These are phyloP conservation scores for Psettodes erumei DNA, from an alignment of 2,113 vertebrate species.

Conservation along the genomic window DNA sequence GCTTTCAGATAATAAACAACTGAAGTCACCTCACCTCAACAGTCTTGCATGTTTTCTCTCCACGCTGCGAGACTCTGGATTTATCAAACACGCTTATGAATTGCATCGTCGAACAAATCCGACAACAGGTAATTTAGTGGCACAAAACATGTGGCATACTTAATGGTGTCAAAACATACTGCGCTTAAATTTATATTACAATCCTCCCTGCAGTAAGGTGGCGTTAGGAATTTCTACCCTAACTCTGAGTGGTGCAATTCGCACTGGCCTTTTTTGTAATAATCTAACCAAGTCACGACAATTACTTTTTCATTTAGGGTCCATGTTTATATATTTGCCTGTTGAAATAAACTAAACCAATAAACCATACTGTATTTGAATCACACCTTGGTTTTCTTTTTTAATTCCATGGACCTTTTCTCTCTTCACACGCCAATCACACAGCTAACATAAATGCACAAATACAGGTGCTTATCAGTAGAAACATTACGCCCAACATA, in stretches of 20 bases:
- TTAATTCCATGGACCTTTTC: slow-evolving; percentile 12
- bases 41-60: slow-evolving; percentile 10
- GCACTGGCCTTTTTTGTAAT: slow-evolving; percentile 2
- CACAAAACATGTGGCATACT: slow-evolving; percentile 3
- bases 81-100: not conserved
- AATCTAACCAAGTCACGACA: not conserved
- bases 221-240: not conserved
- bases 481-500: slow-evolving; percentile 22
- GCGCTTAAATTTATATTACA: slow-evolving; percentile 10
- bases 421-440: slow-evolving; percentile 10
- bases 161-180: slow-evolving; percentile 18
- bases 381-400: not conserved
- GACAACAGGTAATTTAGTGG: slow-evolving; percentile 4
- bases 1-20: slow-evolving; percentile 39
- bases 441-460: slow-evolving; percentile 36
- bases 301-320: not conserved
- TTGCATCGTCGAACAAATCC: not conserved
- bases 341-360: slow-evolving; percentile 33
- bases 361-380: not conserved
- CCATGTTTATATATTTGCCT: not conserved
- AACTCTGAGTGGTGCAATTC: slow-evolving; percentile 11
- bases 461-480: slow-evolving; percentile 32
- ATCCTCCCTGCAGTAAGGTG: slow-evolving; percentile 30
- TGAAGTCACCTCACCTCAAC: slow-evolving; percentile 26
- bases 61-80: not conserved